These are phyloP conservation scores for Xiphias gladius DNA, from an alignment of 2,113 vertebrate species.

Conservation along the genomic window DNA sequence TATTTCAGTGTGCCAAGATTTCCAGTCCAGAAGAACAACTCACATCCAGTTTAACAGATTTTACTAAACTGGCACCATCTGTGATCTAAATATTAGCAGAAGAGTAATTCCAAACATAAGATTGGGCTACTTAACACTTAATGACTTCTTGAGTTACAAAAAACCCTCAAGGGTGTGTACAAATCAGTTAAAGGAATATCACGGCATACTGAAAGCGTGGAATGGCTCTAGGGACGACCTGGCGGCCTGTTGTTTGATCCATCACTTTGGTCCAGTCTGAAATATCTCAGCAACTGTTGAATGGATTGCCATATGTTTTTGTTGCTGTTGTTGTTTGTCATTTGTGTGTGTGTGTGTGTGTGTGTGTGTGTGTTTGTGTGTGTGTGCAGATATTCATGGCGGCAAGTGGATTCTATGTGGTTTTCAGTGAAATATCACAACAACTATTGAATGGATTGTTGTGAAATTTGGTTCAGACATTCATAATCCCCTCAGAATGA, in stretches of 20 bases:
- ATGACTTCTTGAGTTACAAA: slow-evolving; percentile 5
- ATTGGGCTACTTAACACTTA: not conserved
- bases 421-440: not conserved
- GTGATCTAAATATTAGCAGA: slow-evolving; percentile 15
- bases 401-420: not conserved
- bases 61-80: slow-evolving; percentile 1
- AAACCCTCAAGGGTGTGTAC: not conserved
- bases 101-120: not conserved
- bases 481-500: not conserved
- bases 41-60: slow-evolving; percentile 7
- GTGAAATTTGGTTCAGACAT: not conserved
- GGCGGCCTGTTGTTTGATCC: too few relatives aligned
- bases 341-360: too few relatives aligned
- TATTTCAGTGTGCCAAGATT: slow-evolving; percentile 4
- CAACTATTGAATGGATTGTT: not conserved
- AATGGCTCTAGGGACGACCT: too few relatives aligned
- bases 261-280: too few relatives aligned
- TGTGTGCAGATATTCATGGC: not conserved
- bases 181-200: not conserved
- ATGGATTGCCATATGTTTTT: too few relatives aligned
- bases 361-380: too few relatives aligned
- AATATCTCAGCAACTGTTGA: too few relatives aligned
- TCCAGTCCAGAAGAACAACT: slow-evolving; percentile 1
- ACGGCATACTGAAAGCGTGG: not conserved
- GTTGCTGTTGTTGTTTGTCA: too few relatives aligned